These are phyloP conservation scores for Synanthedon myopaeformis DNA, from an alignment of 2,888 invertebrate species.

Conservation along the genomic window DNA sequence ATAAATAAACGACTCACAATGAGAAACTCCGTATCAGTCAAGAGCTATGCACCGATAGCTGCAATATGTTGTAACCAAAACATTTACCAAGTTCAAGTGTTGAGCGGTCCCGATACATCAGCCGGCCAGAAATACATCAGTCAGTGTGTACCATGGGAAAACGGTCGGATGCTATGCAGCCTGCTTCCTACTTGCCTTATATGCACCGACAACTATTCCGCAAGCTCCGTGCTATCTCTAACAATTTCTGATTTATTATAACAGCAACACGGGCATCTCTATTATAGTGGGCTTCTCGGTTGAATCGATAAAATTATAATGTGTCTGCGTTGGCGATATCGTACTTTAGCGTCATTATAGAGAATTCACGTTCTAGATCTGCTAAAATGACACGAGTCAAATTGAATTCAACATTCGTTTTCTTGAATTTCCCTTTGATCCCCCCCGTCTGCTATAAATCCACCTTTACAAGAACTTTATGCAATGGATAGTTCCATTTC, in stretches of 20 bases:
- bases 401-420: conserved; percentile 8
- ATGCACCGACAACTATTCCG: conserved; percentile 35
- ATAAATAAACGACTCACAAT: too few species aligned
- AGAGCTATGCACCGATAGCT: conserved; percentile 14
- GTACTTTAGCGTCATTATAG: conserved; percentile 12
- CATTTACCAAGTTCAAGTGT: conserved; percentile 45
- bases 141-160: conserved; percentile 56
- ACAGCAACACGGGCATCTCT: conserved; percentile 11
- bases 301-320: conserved; percentile 15
- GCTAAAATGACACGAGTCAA: conserved; percentile 8
- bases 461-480: conserved; percentile 15
- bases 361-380: conserved; percentile 10
- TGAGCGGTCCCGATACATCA: conserved; percentile 44
- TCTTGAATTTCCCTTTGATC: conserved; percentile 14
- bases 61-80: conserved; percentile 27
- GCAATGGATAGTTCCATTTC: conserved; percentile 14
- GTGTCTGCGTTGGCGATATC: conserved; percentile 14
- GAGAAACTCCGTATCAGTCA: conserved; percentile 5
- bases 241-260: conserved; percentile 11
- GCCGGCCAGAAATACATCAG: conserved; percentile 47
- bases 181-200: conserved; percentile 56
- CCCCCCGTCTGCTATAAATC: conserved; percentile 20
- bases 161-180: conserved; percentile 27
- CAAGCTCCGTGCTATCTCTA: conserved; percentile 12
- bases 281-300: conserved; percentile 9